These are phyloP conservation scores for Ctena decussata DNA, from an alignment of 2,888 invertebrate genomes.

Conservation along the genomic window DNA sequence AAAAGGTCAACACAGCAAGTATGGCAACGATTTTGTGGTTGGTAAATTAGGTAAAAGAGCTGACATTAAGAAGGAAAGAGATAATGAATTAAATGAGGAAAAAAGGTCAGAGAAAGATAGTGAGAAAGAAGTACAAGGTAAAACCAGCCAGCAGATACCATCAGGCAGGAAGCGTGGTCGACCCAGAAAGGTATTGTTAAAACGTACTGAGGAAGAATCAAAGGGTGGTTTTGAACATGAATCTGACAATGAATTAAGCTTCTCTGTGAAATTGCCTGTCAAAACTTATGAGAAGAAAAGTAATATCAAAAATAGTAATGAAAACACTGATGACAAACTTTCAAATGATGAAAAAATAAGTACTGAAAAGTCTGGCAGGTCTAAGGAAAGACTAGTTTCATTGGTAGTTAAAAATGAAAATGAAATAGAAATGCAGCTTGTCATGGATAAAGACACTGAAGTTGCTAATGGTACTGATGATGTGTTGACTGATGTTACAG, in stretches of 20 bases:
- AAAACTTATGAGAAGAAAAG: not conserved
- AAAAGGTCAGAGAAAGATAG: not conserved
- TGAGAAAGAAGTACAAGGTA: not conserved
- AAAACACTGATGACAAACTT: not conserved
- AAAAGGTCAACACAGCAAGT: conserved; percentile 70
- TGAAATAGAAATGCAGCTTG: too few relatives aligned
- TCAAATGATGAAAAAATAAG: not conserved
- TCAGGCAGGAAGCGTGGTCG: not conserved
- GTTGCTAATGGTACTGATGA: too few relatives aligned
- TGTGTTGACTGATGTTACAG: too few relatives aligned
- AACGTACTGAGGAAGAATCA: not conserved
- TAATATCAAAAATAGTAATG: not conserved
- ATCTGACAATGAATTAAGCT: not conserved
- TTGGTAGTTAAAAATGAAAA: too few relatives aligned
- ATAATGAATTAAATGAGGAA: not conserved
- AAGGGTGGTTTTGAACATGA: not conserved
- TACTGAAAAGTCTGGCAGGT: not conserved
- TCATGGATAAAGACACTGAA: too few relatives aligned
- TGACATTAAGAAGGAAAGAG: not conserved
- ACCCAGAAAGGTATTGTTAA: not conserved
- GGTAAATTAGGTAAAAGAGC: conserved; percentile 32
- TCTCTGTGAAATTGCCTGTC: not conserved
- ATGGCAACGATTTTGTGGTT: conserved; percentile 58
- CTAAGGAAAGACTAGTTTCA: too few relatives aligned
- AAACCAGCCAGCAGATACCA: not conserved